Base-by-base conservation (phyloP, 1,140 invertebrate genomes). In the Pectinophora gossypiella region DNA sequence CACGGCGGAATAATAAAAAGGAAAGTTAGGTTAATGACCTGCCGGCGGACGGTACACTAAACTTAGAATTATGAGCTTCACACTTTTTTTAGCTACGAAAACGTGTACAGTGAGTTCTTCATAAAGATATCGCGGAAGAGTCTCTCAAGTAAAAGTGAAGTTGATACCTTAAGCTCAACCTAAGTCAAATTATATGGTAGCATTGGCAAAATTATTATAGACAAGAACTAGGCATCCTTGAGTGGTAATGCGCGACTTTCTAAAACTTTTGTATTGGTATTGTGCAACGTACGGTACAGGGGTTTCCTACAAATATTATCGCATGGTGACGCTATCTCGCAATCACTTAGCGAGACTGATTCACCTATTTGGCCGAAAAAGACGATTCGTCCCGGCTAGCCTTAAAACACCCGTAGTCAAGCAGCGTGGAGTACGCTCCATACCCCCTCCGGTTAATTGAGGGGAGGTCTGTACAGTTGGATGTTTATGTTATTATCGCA, bases 1-100 rank as follows among this genome's bases (percentile, higher is more conserved):
- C 59, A 59, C 48, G 59, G 52, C 61, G 54, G 61, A 68, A 78
- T 73, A 76, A 67, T 76, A 78, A 80, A 78, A 83, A 78, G 76
- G 80, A 84, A 84, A 80, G 75, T 73, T 54, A 57, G 78, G 75
- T 80, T 63, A 67, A 69, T 59, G 78, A 85, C 75, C 80, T 50
- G 61, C 56, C 64, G 47, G 54, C 65, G 59, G 66, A 64, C 75
- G 68, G 61, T 56, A 55, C 60, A 61, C 36, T 40, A 40, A 13
- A 40, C 10, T 40, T 57, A 60, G 62, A 74, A 62, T 76, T 59
- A 76, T 79, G 68, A 62, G 60, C 63, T 66, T 67, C 64, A 61
- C 58, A 66, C 7, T 12, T 74, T 80, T 78, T 76, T 76, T 72
- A 76, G 76, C 66, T 51, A 54, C 57, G 57, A 55, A 69, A 72